Evolutionary conservation across 2,113 vertebrate genomes (phyloP).

Genomic region (Brachionichthys hirsutus): DNA sequence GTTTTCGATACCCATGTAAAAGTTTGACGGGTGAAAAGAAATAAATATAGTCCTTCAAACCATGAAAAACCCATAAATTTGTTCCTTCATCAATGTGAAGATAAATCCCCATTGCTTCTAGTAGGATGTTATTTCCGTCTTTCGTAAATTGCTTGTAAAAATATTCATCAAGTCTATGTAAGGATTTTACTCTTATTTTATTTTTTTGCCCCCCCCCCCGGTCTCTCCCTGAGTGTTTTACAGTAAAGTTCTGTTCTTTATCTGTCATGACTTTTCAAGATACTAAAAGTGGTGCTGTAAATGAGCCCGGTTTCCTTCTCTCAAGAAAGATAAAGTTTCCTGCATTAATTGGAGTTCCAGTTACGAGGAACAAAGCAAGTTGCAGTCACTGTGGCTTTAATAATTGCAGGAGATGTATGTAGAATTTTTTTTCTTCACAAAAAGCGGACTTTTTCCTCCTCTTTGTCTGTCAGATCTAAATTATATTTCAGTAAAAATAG

Average conservation of each 20-base stretch:
- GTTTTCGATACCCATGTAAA: background rate
- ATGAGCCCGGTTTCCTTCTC: conserved; percentile 55
- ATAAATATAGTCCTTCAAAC: conserved; percentile 24
- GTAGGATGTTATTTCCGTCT: conserved; percentile 49
- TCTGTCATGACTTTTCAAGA: conserved; percentile 65
- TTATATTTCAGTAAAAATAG: too few relatives aligned
- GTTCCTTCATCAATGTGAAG: background rate
- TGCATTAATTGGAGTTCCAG: conserved; percentile 67
- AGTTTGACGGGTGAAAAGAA: conserved; percentile 26
- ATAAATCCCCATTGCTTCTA: conserved; percentile 56
- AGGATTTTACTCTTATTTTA: conserved; percentile 55
- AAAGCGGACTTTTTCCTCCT: conserved; percentile 39
- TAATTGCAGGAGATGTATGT: conserved; percentile 32
- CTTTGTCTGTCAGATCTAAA: background rate
- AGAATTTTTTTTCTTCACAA: conserved; percentile 55
- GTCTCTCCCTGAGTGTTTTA: conserved; percentile 53
- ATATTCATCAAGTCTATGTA: conserved; percentile 61
- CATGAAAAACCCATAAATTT: too few relatives aligned
- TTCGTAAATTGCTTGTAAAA: conserved; percentile 59
- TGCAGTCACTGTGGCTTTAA: conserved; percentile 48
- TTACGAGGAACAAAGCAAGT: conserved; percentile 56
- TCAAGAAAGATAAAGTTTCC: conserved; percentile 55
- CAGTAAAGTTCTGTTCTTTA: conserved; percentile 54
- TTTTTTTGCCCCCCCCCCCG: conserved; percentile 43
- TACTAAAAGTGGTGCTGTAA: conserved; percentile 48